A percentile compares a stretch with the other conserved stretches of the same genome.
Conservation (phyloP, 1,140 invertebrate genomes). For the Leguminivora glycinivorella region DNA sequence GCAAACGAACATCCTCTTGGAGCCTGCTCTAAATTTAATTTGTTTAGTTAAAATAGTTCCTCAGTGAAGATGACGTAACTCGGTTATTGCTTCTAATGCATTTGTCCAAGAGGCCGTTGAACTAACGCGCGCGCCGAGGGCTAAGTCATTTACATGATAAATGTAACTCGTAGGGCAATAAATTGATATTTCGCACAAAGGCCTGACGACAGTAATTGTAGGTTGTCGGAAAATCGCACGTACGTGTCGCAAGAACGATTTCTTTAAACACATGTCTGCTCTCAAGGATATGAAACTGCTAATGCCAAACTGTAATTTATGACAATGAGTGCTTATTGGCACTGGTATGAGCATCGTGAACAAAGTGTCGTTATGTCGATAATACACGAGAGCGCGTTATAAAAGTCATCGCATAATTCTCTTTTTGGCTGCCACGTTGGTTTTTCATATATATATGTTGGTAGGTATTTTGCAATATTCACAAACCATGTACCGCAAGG, state of each 20-base stretch:
- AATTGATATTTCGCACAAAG: constrained; percentile 56
- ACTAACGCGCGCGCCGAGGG: constrained; percentile 21
- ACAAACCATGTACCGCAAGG: constrained; percentile 70
- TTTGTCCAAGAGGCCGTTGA: constrained; percentile 26
- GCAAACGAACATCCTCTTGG: too few species aligned
- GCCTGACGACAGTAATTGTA: constrained; percentile 53
- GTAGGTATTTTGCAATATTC: constrained; percentile 59
- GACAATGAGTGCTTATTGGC: constrained; percentile 39
- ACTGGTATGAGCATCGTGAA: background rate
- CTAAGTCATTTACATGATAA: constrained; percentile 34
- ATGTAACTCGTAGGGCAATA: constrained; percentile 38
- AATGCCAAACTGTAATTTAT: constrained; percentile 54
- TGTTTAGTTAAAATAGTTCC: too few species aligned
- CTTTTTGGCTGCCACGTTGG: background rate
- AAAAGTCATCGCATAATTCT: background rate
- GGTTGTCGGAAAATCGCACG: constrained; percentile 47
- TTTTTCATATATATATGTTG: constrained; percentile 54
- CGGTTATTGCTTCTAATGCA: constrained; percentile 20
- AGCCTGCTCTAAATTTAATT: too few species aligned
- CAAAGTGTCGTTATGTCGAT: background rate
- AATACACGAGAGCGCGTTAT: background rate
- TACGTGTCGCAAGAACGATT: constrained; percentile 52
- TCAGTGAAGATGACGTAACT: constrained; percentile 10
- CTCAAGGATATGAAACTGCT: constrained; percentile 48
- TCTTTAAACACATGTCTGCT: constrained; percentile 53